Evolutionary conservation across 2,797 vertebrate species (phyloP).

Genomic region (Microctenopoma lineatum): DNA sequence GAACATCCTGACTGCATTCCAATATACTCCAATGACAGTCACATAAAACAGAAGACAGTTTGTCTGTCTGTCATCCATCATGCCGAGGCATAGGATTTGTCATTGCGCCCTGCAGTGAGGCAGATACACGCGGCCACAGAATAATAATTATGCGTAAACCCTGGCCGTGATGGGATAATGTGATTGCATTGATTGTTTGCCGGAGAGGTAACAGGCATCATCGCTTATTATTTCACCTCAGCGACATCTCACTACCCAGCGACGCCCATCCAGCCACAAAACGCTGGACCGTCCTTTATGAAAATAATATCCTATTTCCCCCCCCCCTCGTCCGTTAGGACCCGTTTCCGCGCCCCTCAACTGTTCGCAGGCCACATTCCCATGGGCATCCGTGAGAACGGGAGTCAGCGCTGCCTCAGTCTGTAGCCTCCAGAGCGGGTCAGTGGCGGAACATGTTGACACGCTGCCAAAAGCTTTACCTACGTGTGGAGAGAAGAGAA

Average conservation of each 20-base stretch:
- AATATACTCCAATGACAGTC: constrained; percentile 54
- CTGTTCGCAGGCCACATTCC: constrained; percentile 77
- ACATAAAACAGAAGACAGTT: constrained; percentile 30
- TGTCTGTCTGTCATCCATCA: constrained; percentile 62
- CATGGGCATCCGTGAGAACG: constrained; percentile 75
- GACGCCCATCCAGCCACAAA: constrained; percentile 77
- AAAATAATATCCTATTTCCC: constrained; percentile 19
- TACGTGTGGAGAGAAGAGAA: constrained; percentile 5
- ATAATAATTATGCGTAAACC: constrained; percentile 58
- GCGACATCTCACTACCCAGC: constrained; percentile 61
- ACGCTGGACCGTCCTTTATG: constrained; percentile 48
- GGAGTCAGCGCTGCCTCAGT: constrained; percentile 44
- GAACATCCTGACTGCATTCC: constrained; percentile 49
- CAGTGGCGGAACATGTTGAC: constrained; percentile 41
- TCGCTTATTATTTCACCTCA: constrained; percentile 47
- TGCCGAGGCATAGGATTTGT: constrained; percentile 47
- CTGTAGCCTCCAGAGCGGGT: constrained; percentile 43
- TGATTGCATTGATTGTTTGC: constrained; percentile 55
- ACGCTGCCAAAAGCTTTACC: constrained; percentile 13
- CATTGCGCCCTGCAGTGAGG: constrained; percentile 60
- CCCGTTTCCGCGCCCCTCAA: constrained; percentile 46
- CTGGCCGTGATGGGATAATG: constrained; percentile 46
- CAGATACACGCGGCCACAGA: constrained; percentile 54
- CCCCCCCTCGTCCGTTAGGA: constrained; percentile 35
- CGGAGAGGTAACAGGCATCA: constrained; percentile 38